These are phyloP conservation scores for Dromaius novaehollandiae DNA, from an alignment of 2,113 vertebrate genomes.

Conservation along the genomic window DNA sequence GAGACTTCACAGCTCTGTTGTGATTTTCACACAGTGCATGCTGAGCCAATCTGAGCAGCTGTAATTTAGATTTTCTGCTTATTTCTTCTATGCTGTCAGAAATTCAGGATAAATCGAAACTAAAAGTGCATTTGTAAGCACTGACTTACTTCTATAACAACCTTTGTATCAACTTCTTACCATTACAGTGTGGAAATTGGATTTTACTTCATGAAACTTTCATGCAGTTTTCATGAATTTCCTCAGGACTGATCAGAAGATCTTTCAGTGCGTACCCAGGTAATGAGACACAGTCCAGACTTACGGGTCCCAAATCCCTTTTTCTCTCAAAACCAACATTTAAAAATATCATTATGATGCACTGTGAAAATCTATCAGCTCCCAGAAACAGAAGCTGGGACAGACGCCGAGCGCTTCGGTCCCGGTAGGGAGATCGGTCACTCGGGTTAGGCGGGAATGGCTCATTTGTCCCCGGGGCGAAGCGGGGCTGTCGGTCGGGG, in stretches of 20 bases:
- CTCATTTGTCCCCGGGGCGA: background rate
- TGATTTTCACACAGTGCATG: background rate
- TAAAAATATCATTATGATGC: background rate
- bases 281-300: background rate
- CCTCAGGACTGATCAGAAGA: background rate
- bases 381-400: background rate
- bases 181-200: background rate
- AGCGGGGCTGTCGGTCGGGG: no score
- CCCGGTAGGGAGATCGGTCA: background rate
- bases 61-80: background rate
- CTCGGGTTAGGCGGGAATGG: background rate
- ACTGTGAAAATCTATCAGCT: background rate
- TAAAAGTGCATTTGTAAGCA: background rate
- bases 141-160: background rate
- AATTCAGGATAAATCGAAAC: background rate
- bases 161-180: background rate
- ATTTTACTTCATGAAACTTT: background rate
- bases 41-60: background rate
- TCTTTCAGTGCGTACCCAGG: background rate
- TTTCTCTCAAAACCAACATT: background rate
- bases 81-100: background rate
- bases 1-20: background rate
- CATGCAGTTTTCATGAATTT: background rate
- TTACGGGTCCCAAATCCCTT: background rate
- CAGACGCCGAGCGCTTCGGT: background rate